phyloP scores from a whole-genome alignment of 2,113 vertebrate species.

The Sardina pilchardus region DNA sequence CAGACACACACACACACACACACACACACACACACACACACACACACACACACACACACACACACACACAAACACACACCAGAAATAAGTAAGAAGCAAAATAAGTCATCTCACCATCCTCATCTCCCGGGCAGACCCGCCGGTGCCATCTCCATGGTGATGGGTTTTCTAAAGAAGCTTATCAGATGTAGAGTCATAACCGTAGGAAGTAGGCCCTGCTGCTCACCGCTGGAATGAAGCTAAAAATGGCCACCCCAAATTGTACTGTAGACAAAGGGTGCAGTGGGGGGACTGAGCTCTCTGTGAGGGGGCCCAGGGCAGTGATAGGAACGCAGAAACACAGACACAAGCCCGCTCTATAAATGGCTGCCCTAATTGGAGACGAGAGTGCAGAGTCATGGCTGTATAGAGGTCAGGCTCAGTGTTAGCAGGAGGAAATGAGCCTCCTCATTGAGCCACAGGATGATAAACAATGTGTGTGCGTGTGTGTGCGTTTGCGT shows the following conservation, averaged over 20 bases:
- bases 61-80: too few relatives aligned
- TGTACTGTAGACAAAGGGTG: too few relatives aligned
- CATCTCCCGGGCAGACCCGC: background rate
- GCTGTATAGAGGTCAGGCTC: background rate
- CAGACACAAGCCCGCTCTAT: slow-evolving; percentile 12
- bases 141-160: background rate
- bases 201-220: background rate
- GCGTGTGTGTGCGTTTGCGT: slow-evolving; percentile 6
- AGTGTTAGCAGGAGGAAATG: slow-evolving; percentile 12
- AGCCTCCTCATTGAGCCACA: slow-evolving; percentile 11
- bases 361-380: slow-evolving; percentile 3
- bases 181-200: background rate
- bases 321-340: background rate
- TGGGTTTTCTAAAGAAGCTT: background rate
- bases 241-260: background rate
- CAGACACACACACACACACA: background rate
- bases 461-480: background rate
- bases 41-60: too few relatives aligned
- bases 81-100: background rate
- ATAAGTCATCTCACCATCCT: background rate
- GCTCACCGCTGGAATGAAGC: background rate
- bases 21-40: background rate
- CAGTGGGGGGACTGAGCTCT: background rate
- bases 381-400: background rate
- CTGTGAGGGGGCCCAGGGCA: background rate